phyloP scores from a whole-genome alignment of 2,888 invertebrate genomes.

The Apodemia mormo region DNA sequence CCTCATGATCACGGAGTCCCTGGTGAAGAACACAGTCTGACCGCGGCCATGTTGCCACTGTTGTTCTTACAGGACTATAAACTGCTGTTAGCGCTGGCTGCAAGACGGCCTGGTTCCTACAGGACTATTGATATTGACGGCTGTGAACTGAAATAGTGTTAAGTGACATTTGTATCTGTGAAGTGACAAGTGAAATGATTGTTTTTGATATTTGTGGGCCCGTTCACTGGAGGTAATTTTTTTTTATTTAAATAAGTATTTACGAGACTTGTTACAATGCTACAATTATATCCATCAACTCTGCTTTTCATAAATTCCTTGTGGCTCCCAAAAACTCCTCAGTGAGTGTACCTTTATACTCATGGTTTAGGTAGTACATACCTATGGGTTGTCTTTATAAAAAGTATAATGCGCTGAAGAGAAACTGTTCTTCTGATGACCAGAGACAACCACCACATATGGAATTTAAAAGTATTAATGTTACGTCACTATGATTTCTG shows the following conservation, averaged over 20 bases:
- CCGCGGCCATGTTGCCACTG: constrained; percentile 39
- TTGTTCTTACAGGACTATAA: constrained; percentile 25
- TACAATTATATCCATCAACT: background rate
- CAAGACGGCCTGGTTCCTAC: background rate
- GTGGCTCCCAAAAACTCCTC: no score
- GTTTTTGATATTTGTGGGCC: background rate
- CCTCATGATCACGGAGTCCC: constrained; percentile 85
- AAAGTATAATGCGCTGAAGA: no score
- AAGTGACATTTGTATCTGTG: constrained; percentile 19
- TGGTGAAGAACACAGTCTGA: constrained; percentile 67
- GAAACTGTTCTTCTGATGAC: no score
- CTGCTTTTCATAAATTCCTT: no score
- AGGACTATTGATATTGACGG: constrained; percentile 12
- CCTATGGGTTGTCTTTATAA: no score
- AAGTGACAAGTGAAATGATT: constrained; percentile 8
- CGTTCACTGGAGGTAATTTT: background rate
- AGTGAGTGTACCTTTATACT: no score
- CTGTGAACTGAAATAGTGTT: constrained; percentile 14
- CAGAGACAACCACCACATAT: no score
- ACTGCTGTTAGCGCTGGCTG: constrained; percentile 1
- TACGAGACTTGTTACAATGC: background rate
- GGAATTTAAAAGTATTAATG: no score
- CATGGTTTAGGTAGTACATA: no score
- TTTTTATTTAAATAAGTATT: background rate
- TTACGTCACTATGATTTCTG: no score